Percentiles rank a stretch among this genome's conserved stretches.
Conservation (phyloP, 2,113 vertebrate genomes). For the Albula goreensis region DNA sequence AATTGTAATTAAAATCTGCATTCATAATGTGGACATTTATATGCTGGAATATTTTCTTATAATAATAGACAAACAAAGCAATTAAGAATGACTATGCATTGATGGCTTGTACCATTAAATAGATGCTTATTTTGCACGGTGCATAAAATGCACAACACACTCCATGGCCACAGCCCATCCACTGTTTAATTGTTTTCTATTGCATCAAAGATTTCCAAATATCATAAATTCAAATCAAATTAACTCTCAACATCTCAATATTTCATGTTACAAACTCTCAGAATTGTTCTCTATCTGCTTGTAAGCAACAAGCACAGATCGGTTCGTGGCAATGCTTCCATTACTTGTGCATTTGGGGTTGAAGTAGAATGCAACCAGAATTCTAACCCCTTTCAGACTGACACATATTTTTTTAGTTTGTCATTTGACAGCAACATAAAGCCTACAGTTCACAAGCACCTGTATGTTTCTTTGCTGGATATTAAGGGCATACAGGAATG, state of each 20-base stretch:
- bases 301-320: neutral
- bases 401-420: too few relatives aligned
- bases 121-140: neutral
- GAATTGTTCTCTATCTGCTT: neutral
- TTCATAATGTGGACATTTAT: conserved; percentile 2
- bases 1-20: neutral
- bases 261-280: neutral
- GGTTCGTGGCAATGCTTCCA: neutral
- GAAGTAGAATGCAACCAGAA: neutral
- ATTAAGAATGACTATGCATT: conserved; percentile 4
- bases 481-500: too few relatives aligned
- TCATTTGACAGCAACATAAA: too few relatives aligned
- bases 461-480: too few relatives aligned
- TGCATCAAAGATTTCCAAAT: neutral
- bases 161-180: neutral
- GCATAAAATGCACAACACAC: neutral
- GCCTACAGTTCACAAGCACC: too few relatives aligned
- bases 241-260: conserved; percentile 15
- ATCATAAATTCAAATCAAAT: conserved; percentile 4
- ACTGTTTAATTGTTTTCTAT: neutral
- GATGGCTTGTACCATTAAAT: conserved; percentile 1
- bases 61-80: neutral
- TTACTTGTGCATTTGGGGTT: neutral
- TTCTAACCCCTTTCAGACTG: neutral
- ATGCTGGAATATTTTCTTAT: neutral